These are phyloP conservation scores for Bradypodion pumilum DNA, from an alignment of 2,797 vertebrate species.

Conservation along the genomic window DNA sequence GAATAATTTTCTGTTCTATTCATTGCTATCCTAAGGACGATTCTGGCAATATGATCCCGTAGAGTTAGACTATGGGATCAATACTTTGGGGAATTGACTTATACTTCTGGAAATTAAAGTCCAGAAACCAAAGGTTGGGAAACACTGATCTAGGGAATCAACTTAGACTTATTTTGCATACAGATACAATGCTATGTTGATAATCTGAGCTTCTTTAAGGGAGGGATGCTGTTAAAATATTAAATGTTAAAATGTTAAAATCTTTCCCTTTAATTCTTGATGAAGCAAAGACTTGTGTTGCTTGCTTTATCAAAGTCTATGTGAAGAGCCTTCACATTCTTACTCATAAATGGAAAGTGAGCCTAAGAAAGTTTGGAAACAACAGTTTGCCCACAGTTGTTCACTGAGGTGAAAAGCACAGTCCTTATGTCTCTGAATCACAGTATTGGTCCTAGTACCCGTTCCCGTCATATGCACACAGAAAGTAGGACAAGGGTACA, in stretches of 20 bases:
- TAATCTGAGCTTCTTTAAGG: too few relatives aligned
- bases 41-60: neutral
- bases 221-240: too few relatives aligned
- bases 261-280: too few relatives aligned
- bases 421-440: neutral
- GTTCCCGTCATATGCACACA: neutral
- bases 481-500: neutral
- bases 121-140: too few relatives aligned
- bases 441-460: neutral
- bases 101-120: too few relatives aligned
- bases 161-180: too few relatives aligned
- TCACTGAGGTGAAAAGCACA: neutral
- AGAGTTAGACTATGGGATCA: too few relatives aligned
- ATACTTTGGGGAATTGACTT: too few relatives aligned
- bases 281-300: neutral
- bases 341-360: neutral
- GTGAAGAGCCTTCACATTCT: neutral
- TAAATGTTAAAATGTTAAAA: too few relatives aligned
- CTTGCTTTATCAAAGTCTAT: neutral
- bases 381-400: neutral
- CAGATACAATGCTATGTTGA: too few relatives aligned
- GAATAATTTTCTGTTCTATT: neutral
- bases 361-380: neutral
- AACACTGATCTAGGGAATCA: too few relatives aligned
- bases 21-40: neutral